Percentiles rank a stretch among this genome's conserved stretches.
Conservation (phyloP, 2,888 invertebrate species). For the Lithophane ornitopus region DNA sequence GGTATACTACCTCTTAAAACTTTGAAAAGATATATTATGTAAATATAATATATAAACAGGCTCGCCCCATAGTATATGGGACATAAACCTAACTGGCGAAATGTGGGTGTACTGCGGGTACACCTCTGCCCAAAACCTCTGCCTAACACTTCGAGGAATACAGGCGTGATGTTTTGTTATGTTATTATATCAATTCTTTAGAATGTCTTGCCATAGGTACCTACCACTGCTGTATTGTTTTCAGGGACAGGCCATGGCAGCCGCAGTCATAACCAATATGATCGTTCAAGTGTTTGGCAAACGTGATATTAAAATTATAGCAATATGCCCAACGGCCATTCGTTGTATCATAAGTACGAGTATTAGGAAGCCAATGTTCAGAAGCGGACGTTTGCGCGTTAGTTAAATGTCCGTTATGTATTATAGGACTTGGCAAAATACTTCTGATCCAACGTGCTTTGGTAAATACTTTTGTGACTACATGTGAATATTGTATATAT, state of each 20-base stretch:
- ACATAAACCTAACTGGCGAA: no score
- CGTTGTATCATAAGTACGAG: neutral
- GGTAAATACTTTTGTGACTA: neutral
- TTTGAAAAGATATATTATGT: no score
- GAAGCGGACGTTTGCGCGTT: slow-evolving; percentile 8
- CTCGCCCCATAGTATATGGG: no score
- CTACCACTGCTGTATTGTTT: neutral
- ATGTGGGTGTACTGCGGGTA: no score
- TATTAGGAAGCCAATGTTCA: slow-evolving; percentile 8
- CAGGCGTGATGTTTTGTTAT: no score
- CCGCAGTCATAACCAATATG: slow-evolving; percentile 7
- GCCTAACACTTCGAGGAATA: no score
- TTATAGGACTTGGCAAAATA: slow-evolving; percentile 27
- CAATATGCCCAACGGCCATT: neutral
- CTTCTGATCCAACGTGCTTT: neutral
- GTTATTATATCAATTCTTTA: neutral
- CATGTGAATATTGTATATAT: neutral
- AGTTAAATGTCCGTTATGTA: slow-evolving; percentile 12
- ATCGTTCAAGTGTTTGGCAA: slow-evolving; percentile 8
- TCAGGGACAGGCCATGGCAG: neutral
- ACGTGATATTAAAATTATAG: slow-evolving; percentile 11
- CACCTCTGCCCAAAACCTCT: no score
- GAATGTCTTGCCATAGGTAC: neutral
- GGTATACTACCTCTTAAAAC: no score
- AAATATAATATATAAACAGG: neutral